Evolutionary conservation across 2,797 vertebrate genomes (phyloP).

Genomic region (Emydoidea blandingii): DNA sequence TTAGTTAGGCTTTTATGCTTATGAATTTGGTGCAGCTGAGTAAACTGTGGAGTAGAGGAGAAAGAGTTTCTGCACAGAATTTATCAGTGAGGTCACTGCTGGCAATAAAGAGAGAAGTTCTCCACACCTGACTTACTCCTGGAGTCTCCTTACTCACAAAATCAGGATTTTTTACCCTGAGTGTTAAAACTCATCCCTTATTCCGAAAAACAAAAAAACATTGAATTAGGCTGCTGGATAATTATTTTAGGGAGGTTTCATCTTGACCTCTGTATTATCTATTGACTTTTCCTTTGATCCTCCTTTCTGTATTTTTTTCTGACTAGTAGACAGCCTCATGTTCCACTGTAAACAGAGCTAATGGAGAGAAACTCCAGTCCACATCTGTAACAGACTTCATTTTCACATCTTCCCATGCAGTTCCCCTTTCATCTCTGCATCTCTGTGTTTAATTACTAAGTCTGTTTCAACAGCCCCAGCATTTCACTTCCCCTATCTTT

Average conservation of each 20-base stretch:
- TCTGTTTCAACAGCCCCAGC: constrained; percentile 1
- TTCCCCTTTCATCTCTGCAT: constrained; percentile 52
- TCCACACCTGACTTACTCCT: constrained; percentile 5
- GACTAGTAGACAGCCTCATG: constrained; percentile 34
- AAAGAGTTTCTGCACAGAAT: constrained; percentile 18
- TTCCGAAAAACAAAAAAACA: not conserved
- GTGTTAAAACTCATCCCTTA: constrained; percentile 14
- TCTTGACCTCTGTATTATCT: constrained; percentile 42
- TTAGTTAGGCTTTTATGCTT: not conserved
- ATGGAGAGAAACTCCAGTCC: constrained; percentile 36
- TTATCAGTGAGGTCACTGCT: constrained; percentile 2
- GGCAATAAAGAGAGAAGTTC: constrained; percentile 25
- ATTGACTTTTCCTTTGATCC: constrained; percentile 30
- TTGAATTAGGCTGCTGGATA: constrained; percentile 13
- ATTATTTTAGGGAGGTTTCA: constrained; percentile 19
- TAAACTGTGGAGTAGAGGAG: not conserved
- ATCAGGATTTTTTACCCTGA: not conserved
- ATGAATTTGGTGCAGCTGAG: constrained; percentile 15
- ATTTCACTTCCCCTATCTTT: not conserved
- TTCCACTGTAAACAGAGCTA: constrained; percentile 37
- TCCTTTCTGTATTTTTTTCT: constrained; percentile 24
- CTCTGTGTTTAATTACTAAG: constrained; percentile 56
- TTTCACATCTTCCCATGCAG: constrained; percentile 38
- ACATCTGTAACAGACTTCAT: constrained; percentile 48
- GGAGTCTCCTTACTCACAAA: not conserved